phyloP scores from a whole-genome alignment of 2,113 vertebrate species.

The Arenaria interpres region DNA sequence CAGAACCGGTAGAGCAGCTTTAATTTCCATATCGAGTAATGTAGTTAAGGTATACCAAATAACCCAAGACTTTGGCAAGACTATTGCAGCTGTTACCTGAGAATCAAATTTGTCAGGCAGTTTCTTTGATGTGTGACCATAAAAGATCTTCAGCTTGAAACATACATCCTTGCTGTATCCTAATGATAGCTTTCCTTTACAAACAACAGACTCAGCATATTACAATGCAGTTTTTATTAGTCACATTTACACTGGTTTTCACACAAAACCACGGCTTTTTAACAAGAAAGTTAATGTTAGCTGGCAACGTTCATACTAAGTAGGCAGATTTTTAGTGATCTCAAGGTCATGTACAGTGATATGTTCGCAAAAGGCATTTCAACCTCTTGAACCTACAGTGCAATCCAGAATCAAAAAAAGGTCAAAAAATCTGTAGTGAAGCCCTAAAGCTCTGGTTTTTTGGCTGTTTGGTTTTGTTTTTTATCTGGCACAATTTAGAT shows the following conservation, averaged over 20 bases:
- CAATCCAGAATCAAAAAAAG: neutral
- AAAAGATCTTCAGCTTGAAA: neutral
- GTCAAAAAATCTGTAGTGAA: neutral
- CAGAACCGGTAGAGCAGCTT: neutral
- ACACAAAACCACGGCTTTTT: neutral
- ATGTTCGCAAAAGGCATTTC: neutral
- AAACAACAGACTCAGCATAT: neutral
- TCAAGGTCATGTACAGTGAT: neutral
- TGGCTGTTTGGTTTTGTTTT: neutral
- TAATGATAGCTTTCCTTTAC: constrained; percentile 20
- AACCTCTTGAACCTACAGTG: neutral
- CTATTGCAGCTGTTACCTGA: neutral
- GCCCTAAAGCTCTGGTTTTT: neutral
- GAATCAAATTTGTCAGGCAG: neutral
- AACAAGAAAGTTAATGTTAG: neutral
- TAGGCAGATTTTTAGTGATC: neutral
- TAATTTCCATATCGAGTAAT: neutral
- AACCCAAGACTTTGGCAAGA: neutral
- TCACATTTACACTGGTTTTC: neutral
- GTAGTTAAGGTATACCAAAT: neutral
- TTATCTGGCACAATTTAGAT: neutral
- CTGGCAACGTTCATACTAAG: neutral
- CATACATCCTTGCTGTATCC: neutral
- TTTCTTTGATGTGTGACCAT: constrained; percentile 4
- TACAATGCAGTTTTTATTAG: neutral